Evolutionary conservation across 1,140 invertebrate genomes (phyloP).

Genomic region (Cotesia glomerata): DNA sequence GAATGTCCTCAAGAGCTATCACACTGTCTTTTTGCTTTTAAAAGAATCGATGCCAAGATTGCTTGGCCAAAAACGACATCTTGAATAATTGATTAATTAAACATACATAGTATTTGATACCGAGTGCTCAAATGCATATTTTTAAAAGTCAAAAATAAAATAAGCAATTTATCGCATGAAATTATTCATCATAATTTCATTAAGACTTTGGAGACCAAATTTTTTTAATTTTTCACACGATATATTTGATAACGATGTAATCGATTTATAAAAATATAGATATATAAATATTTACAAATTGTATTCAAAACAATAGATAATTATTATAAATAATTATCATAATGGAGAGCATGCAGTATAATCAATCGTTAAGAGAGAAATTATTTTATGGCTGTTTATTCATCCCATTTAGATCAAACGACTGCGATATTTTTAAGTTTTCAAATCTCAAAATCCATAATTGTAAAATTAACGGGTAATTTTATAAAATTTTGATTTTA

Average conservation of each 20-base stretch:
- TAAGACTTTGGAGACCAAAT: background rate
- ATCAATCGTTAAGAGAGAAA: background rate
- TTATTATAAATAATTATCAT: background rate
- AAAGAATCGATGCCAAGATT: slow-evolving; percentile 94
- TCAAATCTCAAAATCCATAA: background rate
- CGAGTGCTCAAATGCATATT: background rate
- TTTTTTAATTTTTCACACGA: background rate
- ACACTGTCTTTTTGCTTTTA: slow-evolving; percentile 91
- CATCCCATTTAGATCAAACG: too few species aligned
- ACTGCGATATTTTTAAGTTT: background rate
- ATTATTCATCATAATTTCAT: too few species aligned
- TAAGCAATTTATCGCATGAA: background rate
- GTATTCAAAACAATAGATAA: background rate
- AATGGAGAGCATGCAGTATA: background rate
- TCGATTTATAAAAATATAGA: background rate
- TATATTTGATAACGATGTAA: slow-evolving; percentile 5
- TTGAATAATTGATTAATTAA: background rate
- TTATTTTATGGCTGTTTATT: background rate
- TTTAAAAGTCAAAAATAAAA: background rate
- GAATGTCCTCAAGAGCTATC: slow-evolving; percentile 90
- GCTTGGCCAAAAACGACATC: slow-evolving; percentile 83
- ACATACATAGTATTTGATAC: background rate
- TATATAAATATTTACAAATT: background rate
- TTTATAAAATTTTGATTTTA: too few species aligned
- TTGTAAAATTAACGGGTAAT: background rate